Conservation (phyloP, 2,888 invertebrate species). For the Hecatera dysodea region DNA sequence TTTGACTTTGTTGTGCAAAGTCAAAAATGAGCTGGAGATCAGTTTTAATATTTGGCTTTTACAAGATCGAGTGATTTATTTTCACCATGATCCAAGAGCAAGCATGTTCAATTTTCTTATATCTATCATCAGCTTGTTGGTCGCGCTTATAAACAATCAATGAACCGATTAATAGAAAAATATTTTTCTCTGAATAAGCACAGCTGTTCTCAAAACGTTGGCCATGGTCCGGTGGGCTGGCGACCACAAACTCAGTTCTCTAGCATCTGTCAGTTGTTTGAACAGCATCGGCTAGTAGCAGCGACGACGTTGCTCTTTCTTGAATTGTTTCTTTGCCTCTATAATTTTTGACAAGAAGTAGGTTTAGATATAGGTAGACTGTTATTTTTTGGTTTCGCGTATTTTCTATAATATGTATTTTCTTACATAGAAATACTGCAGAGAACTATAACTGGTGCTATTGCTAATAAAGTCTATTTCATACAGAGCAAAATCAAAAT, state of each 20-base stretch:
- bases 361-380: not conserved
- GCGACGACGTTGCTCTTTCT: not conserved
- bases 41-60: too few species aligned
- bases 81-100: too few species aligned
- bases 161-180: constrained; percentile 17
- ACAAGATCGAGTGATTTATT: too few species aligned
- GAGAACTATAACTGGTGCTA: not conserved
- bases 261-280: constrained; percentile 8
- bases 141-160: not conserved
- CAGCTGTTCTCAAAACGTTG: constrained; percentile 23
- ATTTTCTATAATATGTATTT: not conserved
- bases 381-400: not conserved
- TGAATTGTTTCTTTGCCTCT: not conserved
- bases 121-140: not conserved
- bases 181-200: not conserved
- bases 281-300: not conserved
- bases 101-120: too few species aligned
- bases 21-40: too few species aligned
- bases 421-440: too few species aligned
- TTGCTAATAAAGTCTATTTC: not conserved
- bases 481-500: not conserved
- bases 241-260: constrained; percentile 10
- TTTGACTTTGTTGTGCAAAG: too few species aligned
- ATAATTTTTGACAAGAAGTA: not conserved
- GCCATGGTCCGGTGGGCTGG: constrained; percentile 17